Conservation (phyloP, 2,888 invertebrate species). For the Onchidella celtica region DNA sequence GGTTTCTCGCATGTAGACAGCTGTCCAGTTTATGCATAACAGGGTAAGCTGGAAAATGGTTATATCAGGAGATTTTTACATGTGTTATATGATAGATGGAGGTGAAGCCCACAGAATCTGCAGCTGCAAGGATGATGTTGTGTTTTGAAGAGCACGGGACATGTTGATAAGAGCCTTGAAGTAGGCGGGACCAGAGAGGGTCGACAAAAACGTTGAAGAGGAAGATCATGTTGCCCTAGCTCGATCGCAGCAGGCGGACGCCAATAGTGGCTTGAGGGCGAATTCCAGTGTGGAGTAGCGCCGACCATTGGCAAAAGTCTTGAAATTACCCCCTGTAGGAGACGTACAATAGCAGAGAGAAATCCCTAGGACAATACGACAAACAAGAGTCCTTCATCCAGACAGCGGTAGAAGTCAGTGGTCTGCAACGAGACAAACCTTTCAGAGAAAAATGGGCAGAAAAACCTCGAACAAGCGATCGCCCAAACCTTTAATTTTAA, state of each 20-base stretch:
- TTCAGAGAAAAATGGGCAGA: neutral
- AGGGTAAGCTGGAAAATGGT: too few relatives aligned
- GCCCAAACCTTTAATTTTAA: neutral
- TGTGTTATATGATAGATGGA: too few relatives aligned
- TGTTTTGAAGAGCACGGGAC: too few relatives aligned
- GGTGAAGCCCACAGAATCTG: too few relatives aligned
- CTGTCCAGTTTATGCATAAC: too few relatives aligned
- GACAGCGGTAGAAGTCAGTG: conserved; percentile 1
- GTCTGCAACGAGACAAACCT: neutral
- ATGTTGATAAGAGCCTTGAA: too few relatives aligned
- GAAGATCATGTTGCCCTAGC: neutral
- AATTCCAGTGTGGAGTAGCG: neutral
- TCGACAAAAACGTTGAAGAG: neutral
- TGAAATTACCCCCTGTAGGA: neutral
- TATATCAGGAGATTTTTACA: too few relatives aligned
- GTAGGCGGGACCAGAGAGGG: too few relatives aligned
- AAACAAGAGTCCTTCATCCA: neutral
- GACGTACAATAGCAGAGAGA: neutral
- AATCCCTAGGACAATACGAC: neutral
- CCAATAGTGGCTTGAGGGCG: neutral
- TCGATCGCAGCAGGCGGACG: neutral
- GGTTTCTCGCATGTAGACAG: too few relatives aligned
- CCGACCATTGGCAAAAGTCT: neutral
- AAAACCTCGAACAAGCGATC: neutral
- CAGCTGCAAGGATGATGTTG: too few relatives aligned